Evolutionary conservation across 1,140 invertebrate species (phyloP).

Genomic region (Heliconius hermathena): DNA sequence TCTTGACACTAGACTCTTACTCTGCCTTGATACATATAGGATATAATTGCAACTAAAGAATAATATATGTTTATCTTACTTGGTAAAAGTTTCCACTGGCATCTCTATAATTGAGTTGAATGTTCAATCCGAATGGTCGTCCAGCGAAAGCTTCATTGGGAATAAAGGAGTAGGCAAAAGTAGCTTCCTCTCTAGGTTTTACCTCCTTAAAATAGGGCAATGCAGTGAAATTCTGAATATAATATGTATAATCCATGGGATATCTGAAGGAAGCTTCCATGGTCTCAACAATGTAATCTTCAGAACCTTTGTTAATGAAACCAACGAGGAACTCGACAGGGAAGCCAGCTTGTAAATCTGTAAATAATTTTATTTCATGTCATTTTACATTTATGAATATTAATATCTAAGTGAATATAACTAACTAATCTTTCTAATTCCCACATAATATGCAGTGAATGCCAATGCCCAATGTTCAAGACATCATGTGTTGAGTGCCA

Average conservation of each 20-base stretch:
- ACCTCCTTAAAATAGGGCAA: constrained; percentile 94
- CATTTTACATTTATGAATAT: no score
- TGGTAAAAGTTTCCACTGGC: constrained; percentile 83
- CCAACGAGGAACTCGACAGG: constrained; percentile 97
- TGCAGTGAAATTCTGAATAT: constrained; percentile 98
- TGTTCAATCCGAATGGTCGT: constrained; percentile 96
- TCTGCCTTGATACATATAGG: no score
- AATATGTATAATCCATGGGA: constrained; percentile 98
- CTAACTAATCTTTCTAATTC: background rate
- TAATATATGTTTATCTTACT: constrained; percentile 64
- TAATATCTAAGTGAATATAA: background rate
- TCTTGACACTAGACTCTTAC: no score
- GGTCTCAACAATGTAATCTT: constrained; percentile 95
- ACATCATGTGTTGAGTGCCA: no score
- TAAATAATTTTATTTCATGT: constrained; percentile 50
- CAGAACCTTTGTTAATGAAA: constrained; percentile 96
- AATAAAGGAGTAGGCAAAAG: constrained; percentile 96
- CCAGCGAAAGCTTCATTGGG: constrained; percentile 97
- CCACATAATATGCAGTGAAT: no score
- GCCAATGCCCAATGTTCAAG: no score
- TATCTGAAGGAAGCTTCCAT: constrained; percentile 99
- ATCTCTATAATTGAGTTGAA: constrained; percentile 97
- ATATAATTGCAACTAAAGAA: no score
- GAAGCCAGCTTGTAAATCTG: constrained; percentile 95
- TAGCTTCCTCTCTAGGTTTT: constrained; percentile 95